Conservation (phyloP, 1,140 invertebrate species). For the Procambarus clarkii region DNA sequence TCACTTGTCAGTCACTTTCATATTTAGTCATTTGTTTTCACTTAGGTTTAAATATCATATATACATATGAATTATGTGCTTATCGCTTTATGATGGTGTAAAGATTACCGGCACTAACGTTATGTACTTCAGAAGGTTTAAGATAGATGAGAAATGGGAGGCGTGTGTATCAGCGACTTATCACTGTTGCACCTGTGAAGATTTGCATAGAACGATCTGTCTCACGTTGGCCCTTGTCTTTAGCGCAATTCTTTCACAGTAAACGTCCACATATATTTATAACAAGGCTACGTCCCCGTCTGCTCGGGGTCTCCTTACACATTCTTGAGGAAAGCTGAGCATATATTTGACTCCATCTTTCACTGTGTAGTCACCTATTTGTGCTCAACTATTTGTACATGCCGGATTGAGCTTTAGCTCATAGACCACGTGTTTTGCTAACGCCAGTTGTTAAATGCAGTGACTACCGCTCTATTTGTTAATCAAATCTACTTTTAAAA, state of each 20-base stretch:
- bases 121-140: not conserved
- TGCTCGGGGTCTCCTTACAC: not conserved
- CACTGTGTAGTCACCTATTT: not conserved
- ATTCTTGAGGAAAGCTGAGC: not conserved
- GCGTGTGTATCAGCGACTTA: conserved; percentile 8
- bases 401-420: too few relatives aligned
- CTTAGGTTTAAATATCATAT: not conserved
- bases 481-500: too few relatives aligned
- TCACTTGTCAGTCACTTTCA: not conserved
- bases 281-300: not conserved
- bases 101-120: not conserved
- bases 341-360: not conserved
- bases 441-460: too few relatives aligned
- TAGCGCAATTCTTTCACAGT: not conserved
- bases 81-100: not conserved
- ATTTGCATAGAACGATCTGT: conserved; percentile 28
- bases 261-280: conserved; percentile 25
- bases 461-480: too few relatives aligned
- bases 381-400: not conserved
- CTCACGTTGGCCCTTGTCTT: conserved; percentile 16
- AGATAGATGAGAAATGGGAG: not conserved
- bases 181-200: not conserved
- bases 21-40: not conserved
- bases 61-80: not conserved
- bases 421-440: too few relatives aligned